phyloP scores from a whole-genome alignment of 2,113 vertebrate genomes.

The Reinhardtius hippoglossoides region DNA sequence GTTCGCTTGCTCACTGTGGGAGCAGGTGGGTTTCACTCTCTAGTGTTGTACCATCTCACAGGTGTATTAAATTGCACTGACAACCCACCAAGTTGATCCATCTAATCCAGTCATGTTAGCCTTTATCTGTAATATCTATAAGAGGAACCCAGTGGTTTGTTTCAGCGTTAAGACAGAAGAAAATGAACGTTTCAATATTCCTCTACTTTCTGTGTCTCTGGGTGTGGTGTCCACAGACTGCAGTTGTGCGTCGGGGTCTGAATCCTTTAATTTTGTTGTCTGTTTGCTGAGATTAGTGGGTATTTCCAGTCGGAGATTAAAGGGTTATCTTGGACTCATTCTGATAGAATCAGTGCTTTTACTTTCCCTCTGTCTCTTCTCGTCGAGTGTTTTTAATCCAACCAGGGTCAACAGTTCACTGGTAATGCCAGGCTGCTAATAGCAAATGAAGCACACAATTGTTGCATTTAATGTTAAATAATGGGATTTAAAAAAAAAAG shows the following conservation, averaged over 20 bases:
- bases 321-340: slow-evolving; percentile 19
- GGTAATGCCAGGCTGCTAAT: not conserved
- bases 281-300: slow-evolving; percentile 38
- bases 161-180: not conserved
- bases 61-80: too few species aligned
- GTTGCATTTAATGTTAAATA: not conserved
- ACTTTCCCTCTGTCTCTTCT: not conserved
- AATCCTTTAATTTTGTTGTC: slow-evolving; percentile 41
- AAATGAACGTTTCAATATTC: not conserved
- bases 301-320: slow-evolving; percentile 44
- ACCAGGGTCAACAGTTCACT: not conserved
- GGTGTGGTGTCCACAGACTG: not conserved
- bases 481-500: not conserved
- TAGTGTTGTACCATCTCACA: too few species aligned
- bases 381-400: not conserved
- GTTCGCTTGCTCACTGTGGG: too few species aligned
- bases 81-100: too few species aligned
- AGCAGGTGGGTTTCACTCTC: too few species aligned
- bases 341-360: slow-evolving; percentile 41
- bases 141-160: too few species aligned
- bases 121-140: too few species aligned
- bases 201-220: not conserved
- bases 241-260: not conserved
- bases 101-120: too few species aligned
- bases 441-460: slow-evolving; percentile 2